Percentiles rank a stretch among this genome's conserved stretches.
phyloP scores from a whole-genome alignment of 2,113 vertebrate genomes.

The Podarcis raffonei region DNA sequence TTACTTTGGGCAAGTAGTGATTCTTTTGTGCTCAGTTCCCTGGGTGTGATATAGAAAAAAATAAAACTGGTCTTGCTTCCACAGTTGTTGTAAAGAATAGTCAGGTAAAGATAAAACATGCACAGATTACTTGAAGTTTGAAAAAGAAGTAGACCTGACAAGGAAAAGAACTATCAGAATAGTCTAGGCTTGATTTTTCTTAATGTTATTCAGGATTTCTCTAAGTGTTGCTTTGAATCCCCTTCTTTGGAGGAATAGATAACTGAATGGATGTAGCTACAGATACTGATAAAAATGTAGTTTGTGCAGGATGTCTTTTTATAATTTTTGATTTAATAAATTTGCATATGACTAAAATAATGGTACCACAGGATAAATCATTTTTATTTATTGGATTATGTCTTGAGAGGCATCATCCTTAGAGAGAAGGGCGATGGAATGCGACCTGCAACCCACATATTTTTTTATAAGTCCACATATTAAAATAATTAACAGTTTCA shows the following conservation, averaged over 20 bases:
- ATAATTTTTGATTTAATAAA: background rate
- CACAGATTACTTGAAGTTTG: background rate
- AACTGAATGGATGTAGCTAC: background rate
- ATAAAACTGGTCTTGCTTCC: background rate
- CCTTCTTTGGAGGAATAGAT: background rate
- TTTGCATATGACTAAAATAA: background rate
- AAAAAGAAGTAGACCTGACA: background rate
- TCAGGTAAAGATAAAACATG: background rate
- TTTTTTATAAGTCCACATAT: background rate
- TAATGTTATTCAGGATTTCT: background rate
- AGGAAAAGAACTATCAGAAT: background rate
- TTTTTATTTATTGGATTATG: background rate
- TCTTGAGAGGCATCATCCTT: background rate
- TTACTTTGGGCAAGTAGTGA: background rate
- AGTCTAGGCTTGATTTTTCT: background rate
- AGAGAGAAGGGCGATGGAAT: background rate
- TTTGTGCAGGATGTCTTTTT: background rate
- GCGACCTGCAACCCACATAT: background rate
- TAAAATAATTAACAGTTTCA: background rate
- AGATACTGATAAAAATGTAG: background rate
- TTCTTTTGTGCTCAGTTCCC: background rate
- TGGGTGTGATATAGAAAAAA: background rate
- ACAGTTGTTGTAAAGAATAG: background rate
- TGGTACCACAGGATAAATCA: background rate
- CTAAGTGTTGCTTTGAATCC: background rate